phyloP scores from a whole-genome alignment of 2,797 vertebrate species.

The Gouania willdenowi region DNA sequence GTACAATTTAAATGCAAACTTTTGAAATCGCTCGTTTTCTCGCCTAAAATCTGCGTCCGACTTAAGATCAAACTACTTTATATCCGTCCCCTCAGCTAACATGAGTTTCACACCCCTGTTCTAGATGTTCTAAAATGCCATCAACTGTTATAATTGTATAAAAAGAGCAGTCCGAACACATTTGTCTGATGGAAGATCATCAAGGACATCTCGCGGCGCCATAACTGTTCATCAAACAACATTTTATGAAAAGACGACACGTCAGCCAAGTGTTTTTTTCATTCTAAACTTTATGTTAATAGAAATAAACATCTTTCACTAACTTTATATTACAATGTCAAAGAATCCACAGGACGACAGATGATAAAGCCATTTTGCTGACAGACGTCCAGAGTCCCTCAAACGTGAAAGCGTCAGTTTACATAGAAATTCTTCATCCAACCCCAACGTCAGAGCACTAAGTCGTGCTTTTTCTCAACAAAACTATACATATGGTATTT shows the following conservation, averaged over 20 bases:
- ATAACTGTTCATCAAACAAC: neutral
- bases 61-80: too few species aligned
- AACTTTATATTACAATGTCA: slow-evolving; percentile 63
- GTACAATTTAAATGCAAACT: too few species aligned
- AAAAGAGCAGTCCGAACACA: neutral
- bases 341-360: slow-evolving; percentile 50
- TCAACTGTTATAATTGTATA: too few species aligned
- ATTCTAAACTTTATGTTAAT: slow-evolving; percentile 74
- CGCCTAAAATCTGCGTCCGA: too few species aligned
- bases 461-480: slow-evolving; percentile 52
- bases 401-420: slow-evolving; percentile 43
- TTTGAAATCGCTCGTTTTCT: too few species aligned
- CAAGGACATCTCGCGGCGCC: slow-evolving; percentile 55
- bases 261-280: slow-evolving; percentile 39
- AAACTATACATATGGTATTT: slow-evolving; percentile 35
- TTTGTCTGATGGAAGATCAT: neutral
- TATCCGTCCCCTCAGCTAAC: too few species aligned
- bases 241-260: slow-evolving; percentile 4
- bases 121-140: too few species aligned
- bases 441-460: too few species aligned
- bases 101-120: too few species aligned
- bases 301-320: slow-evolving; percentile 61
- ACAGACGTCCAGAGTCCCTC: slow-evolving; percentile 39
- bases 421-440: slow-evolving; percentile 29
- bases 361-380: slow-evolving; percentile 39